Percentiles rank a stretch among this genome's conserved stretches.
phyloP scores from a whole-genome alignment of 1,140 invertebrate species.

The Adelges cooleyi region DNA sequence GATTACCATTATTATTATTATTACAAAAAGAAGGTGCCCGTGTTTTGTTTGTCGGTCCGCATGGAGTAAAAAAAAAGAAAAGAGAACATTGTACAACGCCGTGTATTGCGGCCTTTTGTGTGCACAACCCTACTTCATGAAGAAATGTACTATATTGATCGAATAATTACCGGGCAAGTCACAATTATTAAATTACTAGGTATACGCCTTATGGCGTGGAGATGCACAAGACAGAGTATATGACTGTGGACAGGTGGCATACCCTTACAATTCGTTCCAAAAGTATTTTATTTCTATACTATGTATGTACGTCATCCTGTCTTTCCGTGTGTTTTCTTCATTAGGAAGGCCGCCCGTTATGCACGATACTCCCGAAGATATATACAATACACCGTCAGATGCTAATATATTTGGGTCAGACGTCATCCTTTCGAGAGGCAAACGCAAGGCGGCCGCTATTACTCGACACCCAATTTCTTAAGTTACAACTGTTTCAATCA shows the following conservation, averaged over 20 bases:
- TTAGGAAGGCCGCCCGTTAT: background rate
- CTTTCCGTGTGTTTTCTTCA: background rate
- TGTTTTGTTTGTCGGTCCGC: background rate
- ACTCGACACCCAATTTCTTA: conserved; percentile 5
- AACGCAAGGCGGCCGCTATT: background rate
- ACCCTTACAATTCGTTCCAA: conserved; percentile 23
- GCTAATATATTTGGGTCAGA: conserved; percentile 6
- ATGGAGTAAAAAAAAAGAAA: background rate
- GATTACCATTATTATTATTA: conserved; percentile 16
- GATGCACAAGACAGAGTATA: background rate
- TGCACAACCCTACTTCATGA: background rate
- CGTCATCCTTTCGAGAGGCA: background rate
- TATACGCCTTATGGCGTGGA: background rate
- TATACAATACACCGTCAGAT: background rate
- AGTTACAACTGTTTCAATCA: conserved; percentile 17
- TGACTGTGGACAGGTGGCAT: conserved; percentile 1
- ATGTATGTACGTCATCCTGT: background rate
- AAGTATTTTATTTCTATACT: background rate
- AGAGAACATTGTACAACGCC: background rate
- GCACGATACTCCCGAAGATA: background rate
- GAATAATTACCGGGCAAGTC: conserved; percentile 15
- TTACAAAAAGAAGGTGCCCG: background rate
- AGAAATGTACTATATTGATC: background rate
- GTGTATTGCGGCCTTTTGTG: background rate
- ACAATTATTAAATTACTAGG: conserved; percentile 18